A percentile compares a stretch with the other conserved stretches of the same genome.
Conservation (phyloP, 2,888 invertebrate species). For the Andrena flavipes region DNA sequence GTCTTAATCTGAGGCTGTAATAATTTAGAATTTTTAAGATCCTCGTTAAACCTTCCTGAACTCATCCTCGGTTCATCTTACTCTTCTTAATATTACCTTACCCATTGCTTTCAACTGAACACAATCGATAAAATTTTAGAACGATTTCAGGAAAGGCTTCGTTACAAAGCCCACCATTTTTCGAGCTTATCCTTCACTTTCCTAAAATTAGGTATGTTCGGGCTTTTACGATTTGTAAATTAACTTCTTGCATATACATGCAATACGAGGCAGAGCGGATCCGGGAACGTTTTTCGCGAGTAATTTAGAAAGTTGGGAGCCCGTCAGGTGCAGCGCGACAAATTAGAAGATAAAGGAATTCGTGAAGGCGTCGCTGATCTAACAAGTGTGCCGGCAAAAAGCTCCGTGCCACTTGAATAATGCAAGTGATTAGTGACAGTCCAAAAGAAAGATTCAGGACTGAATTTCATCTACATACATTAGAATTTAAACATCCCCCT, state of each 20-base stretch:
- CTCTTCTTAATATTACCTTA: no score
- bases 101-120: no score
- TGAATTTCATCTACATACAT: conserved; percentile 26
- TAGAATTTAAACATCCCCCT: conserved; percentile 17
- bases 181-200: background rate
- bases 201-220: background rate
- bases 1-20: conserved; percentile 15
- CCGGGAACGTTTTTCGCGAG: conserved; percentile 13
- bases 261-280: background rate
- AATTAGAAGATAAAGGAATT: conserved; percentile 54
- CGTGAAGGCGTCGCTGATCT: conserved; percentile 42
- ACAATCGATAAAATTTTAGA: no score
- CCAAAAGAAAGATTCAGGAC: conserved; percentile 25
- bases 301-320: conserved; percentile 42
- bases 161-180: background rate
- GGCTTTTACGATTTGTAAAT: background rate
- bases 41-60: conserved; percentile 28
- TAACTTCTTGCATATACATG: background rate
- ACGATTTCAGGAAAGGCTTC: background rate
- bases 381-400: conserved; percentile 41
- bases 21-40: conserved; percentile 37
- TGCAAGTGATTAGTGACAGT: conserved; percentile 48
- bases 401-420: conserved; percentile 40
- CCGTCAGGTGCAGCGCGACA: conserved; percentile 51
- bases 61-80: conserved; percentile 3